These are phyloP conservation scores for Mormyrus lacerda DNA, from an alignment of 2,113 vertebrate genomes.

Conservation along the genomic window DNA sequence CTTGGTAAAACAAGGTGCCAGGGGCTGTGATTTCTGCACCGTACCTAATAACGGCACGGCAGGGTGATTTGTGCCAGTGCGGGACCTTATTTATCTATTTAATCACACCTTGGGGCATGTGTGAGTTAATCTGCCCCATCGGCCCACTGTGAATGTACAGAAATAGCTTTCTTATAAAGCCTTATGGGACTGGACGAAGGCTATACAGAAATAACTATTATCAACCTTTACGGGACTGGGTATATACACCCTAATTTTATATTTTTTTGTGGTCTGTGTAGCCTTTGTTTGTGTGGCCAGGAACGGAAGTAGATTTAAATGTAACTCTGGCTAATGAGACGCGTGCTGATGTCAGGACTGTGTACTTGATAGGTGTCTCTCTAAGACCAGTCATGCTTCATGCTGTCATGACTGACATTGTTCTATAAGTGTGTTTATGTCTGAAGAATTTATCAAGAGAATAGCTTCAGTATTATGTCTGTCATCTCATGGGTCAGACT, in stretches of 20 bases:
- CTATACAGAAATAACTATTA: background rate
- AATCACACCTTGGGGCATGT: background rate
- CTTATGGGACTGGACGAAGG: background rate
- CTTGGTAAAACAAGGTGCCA: constrained; percentile 11
- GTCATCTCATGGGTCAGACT: background rate
- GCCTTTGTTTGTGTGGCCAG: background rate
- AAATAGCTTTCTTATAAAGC: background rate
- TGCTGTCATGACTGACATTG: background rate
- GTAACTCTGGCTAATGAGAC: background rate
- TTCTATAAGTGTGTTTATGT: background rate
- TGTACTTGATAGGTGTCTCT: background rate
- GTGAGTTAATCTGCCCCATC: background rate
- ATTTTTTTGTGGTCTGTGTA: background rate
- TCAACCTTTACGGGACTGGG: background rate
- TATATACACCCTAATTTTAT: background rate
- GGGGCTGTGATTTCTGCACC: constrained; percentile 20
- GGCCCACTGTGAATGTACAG: background rate
- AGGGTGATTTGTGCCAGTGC: background rate
- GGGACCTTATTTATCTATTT: background rate
- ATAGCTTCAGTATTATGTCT: background rate
- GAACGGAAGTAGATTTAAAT: background rate
- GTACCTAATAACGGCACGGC: background rate
- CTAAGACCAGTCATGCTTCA: background rate
- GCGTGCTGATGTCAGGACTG: background rate
- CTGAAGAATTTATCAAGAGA: background rate